Evolutionary conservation across 2,113 vertebrate species (phyloP).

Genomic region (Mystacornis crossleyi): DNA sequence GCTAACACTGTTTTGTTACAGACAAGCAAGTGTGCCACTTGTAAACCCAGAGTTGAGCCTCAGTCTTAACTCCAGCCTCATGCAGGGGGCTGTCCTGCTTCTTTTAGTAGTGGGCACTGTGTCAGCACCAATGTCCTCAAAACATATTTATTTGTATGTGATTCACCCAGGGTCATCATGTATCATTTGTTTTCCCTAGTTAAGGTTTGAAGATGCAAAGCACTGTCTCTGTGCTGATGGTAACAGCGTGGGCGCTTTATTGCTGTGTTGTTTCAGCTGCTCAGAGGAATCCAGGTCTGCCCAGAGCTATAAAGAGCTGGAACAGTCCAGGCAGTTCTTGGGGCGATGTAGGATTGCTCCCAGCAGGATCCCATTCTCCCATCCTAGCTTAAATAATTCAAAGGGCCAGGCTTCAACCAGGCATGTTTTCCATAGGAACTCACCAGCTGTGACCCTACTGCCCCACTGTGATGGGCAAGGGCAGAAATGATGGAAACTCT

Average conservation of each 20-base stretch:
- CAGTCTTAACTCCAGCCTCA: neutral
- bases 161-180: neutral
- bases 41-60: neutral
- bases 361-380: neutral
- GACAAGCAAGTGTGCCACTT: neutral
- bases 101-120: neutral
- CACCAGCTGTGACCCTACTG: neutral
- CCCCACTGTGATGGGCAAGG: neutral
- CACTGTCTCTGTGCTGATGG: neutral
- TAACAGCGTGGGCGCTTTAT: neutral
- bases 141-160: neutral
- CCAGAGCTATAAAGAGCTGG: neutral
- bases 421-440: neutral
- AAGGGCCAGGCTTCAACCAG: neutral
- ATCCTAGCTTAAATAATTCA: neutral
- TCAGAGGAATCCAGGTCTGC: neutral
- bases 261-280: slow-evolving; percentile 5
- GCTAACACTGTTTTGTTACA: neutral
- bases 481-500: neutral
- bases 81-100: neutral
- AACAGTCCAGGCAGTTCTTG: neutral
- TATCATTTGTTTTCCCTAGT: neutral
- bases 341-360: neutral
- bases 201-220: neutral
- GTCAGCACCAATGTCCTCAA: neutral